Evolutionary conservation across 2,797 vertebrate genomes (phyloP), one percentile per base, ranked within the genome.

Genomic region (Gymnoscopelus braueri): DNA sequence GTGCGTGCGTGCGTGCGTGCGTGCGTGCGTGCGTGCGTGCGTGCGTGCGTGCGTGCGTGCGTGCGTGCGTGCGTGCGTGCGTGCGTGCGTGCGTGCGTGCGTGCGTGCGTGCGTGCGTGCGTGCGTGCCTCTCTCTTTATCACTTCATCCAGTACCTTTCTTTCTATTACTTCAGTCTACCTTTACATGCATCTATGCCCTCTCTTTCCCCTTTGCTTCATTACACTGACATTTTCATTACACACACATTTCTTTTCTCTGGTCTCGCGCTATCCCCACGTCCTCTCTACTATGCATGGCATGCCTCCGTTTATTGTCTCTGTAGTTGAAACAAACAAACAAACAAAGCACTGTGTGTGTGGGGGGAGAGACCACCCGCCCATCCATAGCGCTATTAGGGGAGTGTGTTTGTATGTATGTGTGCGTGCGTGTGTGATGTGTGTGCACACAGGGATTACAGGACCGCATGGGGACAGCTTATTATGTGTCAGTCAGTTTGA

Each of bases 321-420:
- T 71, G 58, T 80, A 67, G 62, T 79, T 87, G 84, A 86, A 77
- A 83, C 84, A 77, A 89, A 74, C 80, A 89, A 87, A 88, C 82
- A 86, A 83, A 19, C 19, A 19, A 89, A 79, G 71, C 73, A 75
- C 15, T 0, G 10, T 70, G 74, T 69, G 75, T 0, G 11, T 72
- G 72, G 69, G 75, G 65, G 71, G 60, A 71, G 77, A 64, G 79
- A 77, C 75, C 82, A 79, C 74, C 67, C 86, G 59, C 39, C 39
- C 39, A 44, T 10, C 39, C 39, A 19, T 87, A 83, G 84, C 81
- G 84, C 72, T 87, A 84, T 88, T 87, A 87, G 82, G 77, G 78
- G 78, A 81, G 85, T 44, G 39, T 44, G 8, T 44, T 7, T 44
- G 39, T 44, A 7, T 10, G 39, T 10, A 7, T 44, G 39, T 10